Percentiles rank a stretch among this genome's conserved stretches.
phyloP scores from a whole-genome alignment of 2,888 invertebrate species.

The Vanessa cardui region DNA sequence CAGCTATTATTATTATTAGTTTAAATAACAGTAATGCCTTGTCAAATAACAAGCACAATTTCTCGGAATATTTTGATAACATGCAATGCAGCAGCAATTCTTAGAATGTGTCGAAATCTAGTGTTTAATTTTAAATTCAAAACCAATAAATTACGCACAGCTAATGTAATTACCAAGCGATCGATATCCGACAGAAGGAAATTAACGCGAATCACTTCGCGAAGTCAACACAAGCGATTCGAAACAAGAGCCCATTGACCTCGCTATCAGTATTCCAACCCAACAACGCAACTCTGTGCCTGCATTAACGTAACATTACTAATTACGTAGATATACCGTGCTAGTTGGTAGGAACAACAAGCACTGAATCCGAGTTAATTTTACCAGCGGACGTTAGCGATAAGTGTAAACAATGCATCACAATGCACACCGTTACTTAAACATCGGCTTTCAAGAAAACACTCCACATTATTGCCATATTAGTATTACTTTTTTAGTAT shows the following conservation, averaged over 20 bases:
- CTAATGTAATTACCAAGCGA: slow-evolving; percentile 3
- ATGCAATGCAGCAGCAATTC: no score
- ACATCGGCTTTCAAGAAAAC: slow-evolving; percentile 61
- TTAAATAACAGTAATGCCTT: no score
- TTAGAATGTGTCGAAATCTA: no score
- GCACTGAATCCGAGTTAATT: slow-evolving; percentile 59
- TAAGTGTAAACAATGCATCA: slow-evolving; percentile 65
- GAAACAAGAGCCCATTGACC: slow-evolving; percentile 34
- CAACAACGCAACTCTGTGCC: slow-evolving; percentile 37
- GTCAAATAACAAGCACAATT: no score
- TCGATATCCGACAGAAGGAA: slow-evolving; percentile 11
- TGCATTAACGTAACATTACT: slow-evolving; percentile 47
- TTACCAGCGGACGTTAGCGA: slow-evolving; percentile 63
- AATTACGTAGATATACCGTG: slow-evolving; percentile 51
- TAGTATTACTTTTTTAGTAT: neutral
- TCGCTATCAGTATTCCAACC: slow-evolving; percentile 32
- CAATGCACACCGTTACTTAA: slow-evolving; percentile 60
- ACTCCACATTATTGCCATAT: slow-evolving; percentile 18
- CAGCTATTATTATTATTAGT: no score
- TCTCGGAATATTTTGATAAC: no score
- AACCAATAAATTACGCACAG: neutral
- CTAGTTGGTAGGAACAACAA: slow-evolving; percentile 57
- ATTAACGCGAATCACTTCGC: slow-evolving; percentile 20
- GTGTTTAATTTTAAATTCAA: neutral
- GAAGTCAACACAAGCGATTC: slow-evolving; percentile 9